A percentile compares a stretch with the other conserved stretches of the same genome.
Evolutionary conservation across 2,888 invertebrate genomes (phyloP).

Genomic region (Hyppa rectilinea): DNA sequence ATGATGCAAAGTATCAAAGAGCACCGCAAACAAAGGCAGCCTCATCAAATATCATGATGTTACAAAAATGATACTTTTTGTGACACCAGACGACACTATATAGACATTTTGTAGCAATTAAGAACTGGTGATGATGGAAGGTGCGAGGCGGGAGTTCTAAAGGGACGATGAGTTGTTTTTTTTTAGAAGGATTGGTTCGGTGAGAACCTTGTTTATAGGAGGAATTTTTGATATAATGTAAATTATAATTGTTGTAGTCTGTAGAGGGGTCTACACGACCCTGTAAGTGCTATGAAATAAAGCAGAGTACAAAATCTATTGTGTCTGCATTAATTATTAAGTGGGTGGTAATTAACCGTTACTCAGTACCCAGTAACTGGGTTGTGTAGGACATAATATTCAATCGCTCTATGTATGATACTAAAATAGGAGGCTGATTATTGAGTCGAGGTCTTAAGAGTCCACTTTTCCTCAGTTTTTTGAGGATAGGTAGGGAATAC

Average conservation of each 20-base stretch:
- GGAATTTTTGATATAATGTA: conserved; percentile 1
- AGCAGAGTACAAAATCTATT: neutral
- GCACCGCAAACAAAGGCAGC: conserved; percentile 62
- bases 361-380: neutral
- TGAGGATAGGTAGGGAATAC: too few relatives aligned
- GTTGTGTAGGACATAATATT: neutral
- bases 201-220: conserved; percentile 35
- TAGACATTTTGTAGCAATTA: conserved; percentile 73
- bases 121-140: conserved; percentile 65
- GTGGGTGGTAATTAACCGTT: neutral
- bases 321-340: neutral
- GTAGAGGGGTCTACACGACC: neutral
- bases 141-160: conserved; percentile 57
- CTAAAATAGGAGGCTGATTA: neutral
- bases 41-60: conserved; percentile 78
- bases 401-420: too few relatives aligned
- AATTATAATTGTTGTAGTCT: conserved; percentile 3
- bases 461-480: neutral
- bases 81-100: conserved; percentile 77
- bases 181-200: conserved; percentile 26
- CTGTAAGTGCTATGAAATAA: neutral
- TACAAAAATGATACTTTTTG: conserved; percentile 75
- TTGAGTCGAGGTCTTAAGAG: neutral
- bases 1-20: conserved; percentile 68
- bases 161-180: conserved; percentile 58